phyloP scores from a whole-genome alignment of 2,888 invertebrate genomes.

The Lamproptera curius region DNA sequence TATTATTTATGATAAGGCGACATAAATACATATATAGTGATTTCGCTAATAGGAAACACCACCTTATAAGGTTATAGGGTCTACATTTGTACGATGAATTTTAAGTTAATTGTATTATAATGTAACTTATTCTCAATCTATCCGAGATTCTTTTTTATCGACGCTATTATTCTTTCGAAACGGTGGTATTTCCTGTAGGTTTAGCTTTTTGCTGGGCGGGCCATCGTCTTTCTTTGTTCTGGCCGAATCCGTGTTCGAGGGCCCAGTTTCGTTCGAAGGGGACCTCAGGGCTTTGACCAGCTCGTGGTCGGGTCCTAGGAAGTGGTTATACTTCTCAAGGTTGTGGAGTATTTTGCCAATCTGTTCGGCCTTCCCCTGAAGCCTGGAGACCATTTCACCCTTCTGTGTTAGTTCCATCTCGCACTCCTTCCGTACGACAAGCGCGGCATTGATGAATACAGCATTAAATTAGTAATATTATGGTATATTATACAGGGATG shows the following conservation, averaged over 20 bases:
- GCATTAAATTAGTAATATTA: conserved; percentile 69
- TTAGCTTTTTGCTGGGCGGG: conserved; percentile 74
- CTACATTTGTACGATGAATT: conserved; percentile 5
- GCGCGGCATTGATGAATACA: conserved; percentile 71
- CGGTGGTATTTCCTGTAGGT: conserved; percentile 76
- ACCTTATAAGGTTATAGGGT: conserved; percentile 28
- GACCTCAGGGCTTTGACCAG: conserved; percentile 70
- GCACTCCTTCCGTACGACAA: conserved; percentile 86
- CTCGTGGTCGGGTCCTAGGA: conserved; percentile 80
- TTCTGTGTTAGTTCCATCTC: conserved; percentile 97
- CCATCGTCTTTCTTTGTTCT: conserved; percentile 74
- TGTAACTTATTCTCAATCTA: conserved; percentile 31
- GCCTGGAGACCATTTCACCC: conserved; percentile 95
- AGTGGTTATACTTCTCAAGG: conserved; percentile 91
- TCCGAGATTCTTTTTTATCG: conserved; percentile 43
- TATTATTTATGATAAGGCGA: conserved; percentile 13
- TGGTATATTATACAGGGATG: conserved; percentile 17
- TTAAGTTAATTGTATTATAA: not conserved
- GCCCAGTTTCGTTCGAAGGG: conserved; percentile 58
- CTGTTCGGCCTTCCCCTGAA: conserved; percentile 96
- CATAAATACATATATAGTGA: conserved; percentile 13
- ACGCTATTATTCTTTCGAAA: conserved; percentile 56
- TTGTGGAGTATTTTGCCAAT: conserved; percentile 95
- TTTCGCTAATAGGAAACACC: conserved; percentile 43
- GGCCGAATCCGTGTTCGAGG: conserved; percentile 58